Percentiles rank a stretch among this genome's conserved stretches.
phyloP scores from a whole-genome alignment of 2,797 vertebrate species.

The Artibeus lituratus region DNA sequence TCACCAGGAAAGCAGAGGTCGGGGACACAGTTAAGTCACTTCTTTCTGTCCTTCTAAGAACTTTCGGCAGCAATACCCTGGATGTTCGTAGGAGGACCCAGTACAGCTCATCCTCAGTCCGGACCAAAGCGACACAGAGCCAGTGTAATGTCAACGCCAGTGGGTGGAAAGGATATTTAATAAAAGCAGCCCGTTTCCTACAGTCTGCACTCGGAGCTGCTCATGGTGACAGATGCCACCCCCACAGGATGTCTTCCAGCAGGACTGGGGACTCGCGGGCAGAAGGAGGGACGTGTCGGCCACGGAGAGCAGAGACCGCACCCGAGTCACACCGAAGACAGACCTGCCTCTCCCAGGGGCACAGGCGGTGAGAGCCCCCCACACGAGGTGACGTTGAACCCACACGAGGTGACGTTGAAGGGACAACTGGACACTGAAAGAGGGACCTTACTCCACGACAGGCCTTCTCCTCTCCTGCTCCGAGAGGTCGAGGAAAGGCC shows the following conservation, averaged over 20 bases:
- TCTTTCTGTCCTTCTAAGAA: not conserved
- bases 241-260: not conserved
- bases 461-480: not conserved
- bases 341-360: not conserved
- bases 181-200: not conserved
- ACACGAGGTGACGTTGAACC: not conserved
- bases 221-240: not conserved
- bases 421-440: not conserved
- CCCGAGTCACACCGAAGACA: not conserved
- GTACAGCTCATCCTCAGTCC: conserved; percentile 43
- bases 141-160: not conserved
- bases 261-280: not conserved
- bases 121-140: conserved; percentile 12
- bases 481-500: not conserved
- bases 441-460: not conserved
- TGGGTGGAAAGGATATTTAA: conserved; percentile 1
- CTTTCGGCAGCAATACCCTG: not conserved
- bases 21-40: not conserved
- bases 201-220: not conserved
- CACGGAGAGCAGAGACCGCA: not conserved
- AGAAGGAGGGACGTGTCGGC: not conserved
- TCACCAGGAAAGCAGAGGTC: too few relatives aligned
- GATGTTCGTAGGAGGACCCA: not conserved
- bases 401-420: not conserved
- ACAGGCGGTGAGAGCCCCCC: too few relatives aligned